Evolutionary conservation across 1,140 invertebrate species (phyloP).

Genomic region (Drosophila miranda): DNA sequence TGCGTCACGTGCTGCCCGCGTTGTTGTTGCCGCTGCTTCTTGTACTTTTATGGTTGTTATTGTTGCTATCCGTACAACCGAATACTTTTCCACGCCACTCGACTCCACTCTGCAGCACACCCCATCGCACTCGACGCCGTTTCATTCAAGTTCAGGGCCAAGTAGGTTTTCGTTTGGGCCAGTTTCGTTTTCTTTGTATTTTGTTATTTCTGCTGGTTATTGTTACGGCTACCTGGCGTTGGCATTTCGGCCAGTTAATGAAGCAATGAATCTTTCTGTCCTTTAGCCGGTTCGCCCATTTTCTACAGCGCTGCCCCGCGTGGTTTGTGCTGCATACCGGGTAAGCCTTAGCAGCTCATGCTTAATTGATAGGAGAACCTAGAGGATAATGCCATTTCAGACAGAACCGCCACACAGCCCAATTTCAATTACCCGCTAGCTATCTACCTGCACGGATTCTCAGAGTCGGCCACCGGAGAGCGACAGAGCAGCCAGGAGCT

Average conservation of each 20-base stretch:
- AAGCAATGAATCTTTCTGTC: conserved; percentile 36
- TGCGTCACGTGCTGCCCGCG: conserved; percentile 63
- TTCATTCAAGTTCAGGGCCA: conserved; percentile 67
- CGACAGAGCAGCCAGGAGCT: conserved; percentile 85
- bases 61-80: no score
- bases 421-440: conserved; percentile 85
- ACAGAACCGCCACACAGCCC: conserved; percentile 76
- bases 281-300: conserved; percentile 83
- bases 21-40: background rate
- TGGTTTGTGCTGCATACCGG: conserved; percentile 88
- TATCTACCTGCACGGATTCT: conserved; percentile 91
- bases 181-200: conserved; percentile 56
- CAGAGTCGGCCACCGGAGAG: conserved; percentile 85
- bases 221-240: conserved; percentile 28
- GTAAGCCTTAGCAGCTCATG: conserved; percentile 80
- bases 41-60: conserved; percentile 9
- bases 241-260: conserved; percentile 37
- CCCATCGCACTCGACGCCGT: conserved; percentile 27
- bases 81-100: background rate
- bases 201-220: conserved; percentile 42
- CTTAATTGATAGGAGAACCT: conserved; percentile 51
- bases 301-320: conserved; percentile 86
- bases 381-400: conserved; percentile 49
- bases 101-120: no score
- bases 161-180: conserved; percentile 34